Evolutionary conservation across 2,113 vertebrate species (phyloP), one percentile per base, ranked within the genome.

Genomic region (Perca fluviatilis): DNA sequence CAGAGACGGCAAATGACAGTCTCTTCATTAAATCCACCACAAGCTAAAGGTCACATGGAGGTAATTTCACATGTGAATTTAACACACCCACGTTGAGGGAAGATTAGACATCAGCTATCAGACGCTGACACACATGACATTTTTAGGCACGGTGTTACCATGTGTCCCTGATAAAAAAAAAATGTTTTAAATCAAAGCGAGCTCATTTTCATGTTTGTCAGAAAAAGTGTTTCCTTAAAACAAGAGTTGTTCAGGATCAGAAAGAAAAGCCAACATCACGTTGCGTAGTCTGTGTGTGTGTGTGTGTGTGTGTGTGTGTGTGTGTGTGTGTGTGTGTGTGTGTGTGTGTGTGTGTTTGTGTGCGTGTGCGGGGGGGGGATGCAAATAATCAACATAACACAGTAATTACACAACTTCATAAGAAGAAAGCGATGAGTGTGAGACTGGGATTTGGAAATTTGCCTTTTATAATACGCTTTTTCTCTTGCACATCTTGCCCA

Each of bases 1-100:
- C 74, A 77, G 69, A 82, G 46, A 57, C 10, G 4, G 65, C 65
- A 68, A 89, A 89, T 90, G 85, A 87, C 86, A 84, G 80, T 76
- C 58, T 82, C 78, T 88, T 92, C 86, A 93, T 92, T 93, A 93
- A 92, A 80, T 86, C 40, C 33, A 15, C 58, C 75, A 79, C 67
- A 47, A 78, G 85, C 73, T 81, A 92, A 94, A 93, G 92, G 92
- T 94, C 93, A 93, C 86, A 92, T 91, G 88, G 86, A 91, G 83
- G 87, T 89, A 86, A 84, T 83, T 77, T 92, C 87, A 89, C 82
- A 91, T 84, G 89, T 75, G 86, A 91, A 76, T 90, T 89, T 91
- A 88, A 91, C 86, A 86, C 88, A 90, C 89, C 87, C 91, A 89
- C 91, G 74, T 80, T 88, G 81, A 89, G 81, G 50, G 88, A 89